These are phyloP conservation scores for Calycopis cecrops DNA, from an alignment of 1,140 invertebrate genomes.

Conservation along the genomic window DNA sequence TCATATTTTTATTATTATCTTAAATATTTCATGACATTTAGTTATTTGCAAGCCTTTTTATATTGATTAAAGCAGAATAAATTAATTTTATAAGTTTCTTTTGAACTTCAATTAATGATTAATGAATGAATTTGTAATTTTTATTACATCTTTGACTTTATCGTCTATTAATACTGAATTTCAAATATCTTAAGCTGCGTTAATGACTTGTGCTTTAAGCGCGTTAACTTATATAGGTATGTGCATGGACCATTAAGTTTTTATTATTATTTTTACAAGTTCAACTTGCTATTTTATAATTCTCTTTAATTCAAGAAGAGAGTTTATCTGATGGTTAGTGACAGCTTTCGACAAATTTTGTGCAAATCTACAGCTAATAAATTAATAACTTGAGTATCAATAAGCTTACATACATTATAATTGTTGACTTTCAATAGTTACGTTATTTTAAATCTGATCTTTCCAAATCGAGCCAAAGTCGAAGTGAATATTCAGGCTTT, in stretches of 20 bases:
- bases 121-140: no score
- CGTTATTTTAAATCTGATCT: no score
- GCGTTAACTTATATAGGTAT: background rate
- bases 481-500: background rate
- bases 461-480: no score
- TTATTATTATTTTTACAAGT: background rate
- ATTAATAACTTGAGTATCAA: background rate
- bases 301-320: background rate
- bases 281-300: background rate
- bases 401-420: background rate
- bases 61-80: background rate
- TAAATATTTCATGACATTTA: background rate
- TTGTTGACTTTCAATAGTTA: background rate
- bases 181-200: background rate
- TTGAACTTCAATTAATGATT: background rate
- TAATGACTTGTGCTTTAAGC: background rate
- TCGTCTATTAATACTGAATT: conserved; percentile 1
- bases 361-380: background rate
- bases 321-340: background rate
- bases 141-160: background rate
- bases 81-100: background rate
- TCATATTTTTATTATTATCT: background rate
- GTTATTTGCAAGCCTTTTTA: background rate
- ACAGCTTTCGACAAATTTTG: background rate
- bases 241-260: background rate